phyloP scores from a whole-genome alignment of 2,797 vertebrate species.

The Helostoma temminkii region DNA sequence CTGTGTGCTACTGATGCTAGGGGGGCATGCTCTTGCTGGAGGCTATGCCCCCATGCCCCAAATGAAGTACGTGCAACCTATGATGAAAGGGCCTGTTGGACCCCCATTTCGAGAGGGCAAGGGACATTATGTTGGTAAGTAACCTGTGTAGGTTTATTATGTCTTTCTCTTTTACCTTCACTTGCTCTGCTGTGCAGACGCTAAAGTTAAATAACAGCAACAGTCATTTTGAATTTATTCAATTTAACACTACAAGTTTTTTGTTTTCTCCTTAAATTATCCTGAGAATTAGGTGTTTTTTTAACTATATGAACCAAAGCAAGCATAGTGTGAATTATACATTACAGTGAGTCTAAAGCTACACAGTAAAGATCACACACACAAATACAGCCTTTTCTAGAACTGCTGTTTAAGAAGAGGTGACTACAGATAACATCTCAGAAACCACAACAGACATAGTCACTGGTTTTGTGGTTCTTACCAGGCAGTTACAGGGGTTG shows the following conservation, averaged over 20 bases:
- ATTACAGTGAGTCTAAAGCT: constrained; percentile 3
- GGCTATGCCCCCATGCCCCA: constrained; percentile 92
- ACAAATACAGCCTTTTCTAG: not conserved
- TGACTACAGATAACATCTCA: constrained; percentile 14
- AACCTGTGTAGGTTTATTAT: constrained; percentile 11
- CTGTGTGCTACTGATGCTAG: constrained; percentile 83
- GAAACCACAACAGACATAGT: constrained; percentile 4
- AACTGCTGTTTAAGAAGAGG: constrained; percentile 5
- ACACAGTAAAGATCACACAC: constrained; percentile 6
- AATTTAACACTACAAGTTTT: too few species aligned
- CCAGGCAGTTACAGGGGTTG: constrained; percentile 28
- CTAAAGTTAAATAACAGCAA: not conserved
- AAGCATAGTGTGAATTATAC: not conserved
- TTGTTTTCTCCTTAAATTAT: not conserved
- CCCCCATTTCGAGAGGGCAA: constrained; percentile 99
- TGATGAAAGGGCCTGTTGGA: constrained; percentile 97
- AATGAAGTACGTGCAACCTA: constrained; percentile 97
- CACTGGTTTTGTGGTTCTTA: constrained; percentile 25
- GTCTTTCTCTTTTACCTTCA: not conserved
- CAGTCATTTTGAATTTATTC: constrained; percentile 4
- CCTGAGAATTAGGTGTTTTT: not conserved
- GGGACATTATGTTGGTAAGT: constrained; percentile 98
- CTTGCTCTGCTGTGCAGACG: not conserved
- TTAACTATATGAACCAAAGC: constrained; percentile 4
- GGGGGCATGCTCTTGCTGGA: constrained; percentile 85